Conservation (phyloP, 2,113 vertebrate genomes). For the Oncorhynchus clarkii region DNA sequence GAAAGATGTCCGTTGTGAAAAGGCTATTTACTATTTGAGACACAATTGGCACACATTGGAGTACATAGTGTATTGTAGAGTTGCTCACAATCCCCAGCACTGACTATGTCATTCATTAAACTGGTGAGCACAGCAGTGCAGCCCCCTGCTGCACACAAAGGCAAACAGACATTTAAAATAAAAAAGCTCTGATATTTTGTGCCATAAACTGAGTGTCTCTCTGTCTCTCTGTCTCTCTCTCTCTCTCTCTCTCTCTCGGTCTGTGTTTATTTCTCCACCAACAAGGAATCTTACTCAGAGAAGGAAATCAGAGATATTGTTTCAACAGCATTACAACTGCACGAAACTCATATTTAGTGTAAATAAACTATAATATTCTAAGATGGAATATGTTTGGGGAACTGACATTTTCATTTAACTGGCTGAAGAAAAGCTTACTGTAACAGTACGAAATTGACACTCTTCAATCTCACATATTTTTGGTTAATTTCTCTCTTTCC, state of each 20-base stretch:
- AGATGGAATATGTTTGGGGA: slow-evolving; percentile 25
- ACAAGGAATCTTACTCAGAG: neutral
- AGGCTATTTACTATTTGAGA: no score
- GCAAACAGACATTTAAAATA: neutral
- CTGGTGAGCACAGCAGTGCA: slow-evolving; percentile 8
- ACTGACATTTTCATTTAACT: slow-evolving; percentile 35
- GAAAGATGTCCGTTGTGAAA: no score
- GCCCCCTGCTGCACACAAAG: slow-evolving; percentile 5
- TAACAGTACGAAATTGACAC: slow-evolving; percentile 35
- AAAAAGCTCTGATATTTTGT: no score
- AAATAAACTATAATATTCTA: slow-evolving; percentile 27
- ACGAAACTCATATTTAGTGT: slow-evolving; percentile 19
- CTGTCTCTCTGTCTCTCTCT: neutral
- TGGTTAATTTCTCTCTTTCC: slow-evolving; percentile 40
- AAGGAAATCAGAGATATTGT: neutral
- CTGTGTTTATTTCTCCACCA: neutral
- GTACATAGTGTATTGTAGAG: neutral
- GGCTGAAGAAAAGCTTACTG: slow-evolving; percentile 44
- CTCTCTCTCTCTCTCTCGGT: neutral
- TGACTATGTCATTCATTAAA: neutral
- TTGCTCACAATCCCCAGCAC: neutral
- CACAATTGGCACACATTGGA: no score
- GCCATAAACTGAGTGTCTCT: neutral
- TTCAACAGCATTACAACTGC: neutral
- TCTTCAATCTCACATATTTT: slow-evolving; percentile 42